Evolutionary conservation across 2,113 vertebrate genomes (phyloP).

Genomic region (Fregetta grallaria): DNA sequence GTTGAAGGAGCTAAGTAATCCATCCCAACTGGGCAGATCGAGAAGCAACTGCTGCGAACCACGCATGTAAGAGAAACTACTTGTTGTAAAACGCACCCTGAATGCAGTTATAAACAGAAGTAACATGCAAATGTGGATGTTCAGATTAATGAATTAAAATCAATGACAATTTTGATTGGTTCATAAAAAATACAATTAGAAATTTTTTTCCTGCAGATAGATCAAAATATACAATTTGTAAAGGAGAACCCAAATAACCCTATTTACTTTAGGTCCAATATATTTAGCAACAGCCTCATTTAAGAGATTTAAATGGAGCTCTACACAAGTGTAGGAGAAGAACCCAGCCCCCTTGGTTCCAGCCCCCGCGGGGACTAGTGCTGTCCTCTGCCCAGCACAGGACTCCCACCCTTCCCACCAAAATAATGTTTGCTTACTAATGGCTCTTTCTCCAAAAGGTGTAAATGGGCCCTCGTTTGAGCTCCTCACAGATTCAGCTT

Average conservation of each 20-base stretch:
- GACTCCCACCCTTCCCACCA: neutral
- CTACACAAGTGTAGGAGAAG: neutral
- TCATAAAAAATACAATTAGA: neutral
- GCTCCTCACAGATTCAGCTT: slow-evolving; percentile 21
- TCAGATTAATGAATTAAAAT: neutral
- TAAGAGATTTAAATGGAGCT: neutral
- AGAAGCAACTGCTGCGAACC: neutral
- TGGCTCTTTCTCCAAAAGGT: neutral
- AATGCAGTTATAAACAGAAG: neutral
- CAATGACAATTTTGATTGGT: neutral
- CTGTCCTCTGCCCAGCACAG: neutral
- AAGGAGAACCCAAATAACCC: neutral
- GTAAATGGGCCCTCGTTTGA: neutral
- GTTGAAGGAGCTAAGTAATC: neutral
- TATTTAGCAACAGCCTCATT: neutral
- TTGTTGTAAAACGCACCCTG: neutral
- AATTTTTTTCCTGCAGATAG: neutral
- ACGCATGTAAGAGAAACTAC: neutral
- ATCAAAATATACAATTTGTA: neutral
- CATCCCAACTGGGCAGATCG: neutral
- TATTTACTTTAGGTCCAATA: neutral
- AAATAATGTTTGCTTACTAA: slow-evolving; percentile 10
- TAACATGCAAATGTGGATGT: neutral
- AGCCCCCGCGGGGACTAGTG: neutral
- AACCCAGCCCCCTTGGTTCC: neutral